Conservation (phyloP, 2,797 vertebrate genomes). For the Chloroceryle inda region DNA sequence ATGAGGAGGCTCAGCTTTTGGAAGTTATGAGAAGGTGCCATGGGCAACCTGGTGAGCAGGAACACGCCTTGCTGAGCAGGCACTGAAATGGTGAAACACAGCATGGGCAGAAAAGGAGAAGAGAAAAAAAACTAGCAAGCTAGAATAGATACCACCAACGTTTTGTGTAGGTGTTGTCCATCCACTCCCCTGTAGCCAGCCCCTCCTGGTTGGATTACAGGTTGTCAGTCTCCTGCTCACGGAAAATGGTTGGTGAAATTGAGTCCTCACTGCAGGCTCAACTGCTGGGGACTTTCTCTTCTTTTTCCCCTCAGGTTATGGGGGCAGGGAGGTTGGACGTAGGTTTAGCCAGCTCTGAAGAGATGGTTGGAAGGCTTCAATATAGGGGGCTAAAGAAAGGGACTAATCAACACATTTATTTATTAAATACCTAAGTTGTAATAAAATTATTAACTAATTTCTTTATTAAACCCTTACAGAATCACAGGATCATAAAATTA, state of each 20-base stretch:
- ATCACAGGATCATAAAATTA: background rate
- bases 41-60: background rate
- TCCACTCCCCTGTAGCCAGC: background rate
- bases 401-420: background rate
- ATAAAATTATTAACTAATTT: background rate
- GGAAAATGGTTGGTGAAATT: background rate
- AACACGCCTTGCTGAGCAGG: fast-evolving
- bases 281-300: background rate
- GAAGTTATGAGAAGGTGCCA: background rate
- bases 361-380: background rate
- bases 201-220: background rate
- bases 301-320: background rate
- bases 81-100: background rate
- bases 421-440: background rate
- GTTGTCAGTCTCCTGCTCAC: fast-evolving
- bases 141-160: background rate
- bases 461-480: background rate
- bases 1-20: background rate
- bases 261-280: background rate
- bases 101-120: background rate
- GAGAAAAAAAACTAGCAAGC: background rate
- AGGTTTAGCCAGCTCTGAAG: background rate
- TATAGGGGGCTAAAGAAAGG: background rate
- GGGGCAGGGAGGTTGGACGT: fast-evolving
- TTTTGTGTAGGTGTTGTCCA: background rate